Evolutionary conservation across 2,888 invertebrate species (phyloP), one percentile per base, ranked within the genome.

Genomic region (Drosophila formosana): DNA sequence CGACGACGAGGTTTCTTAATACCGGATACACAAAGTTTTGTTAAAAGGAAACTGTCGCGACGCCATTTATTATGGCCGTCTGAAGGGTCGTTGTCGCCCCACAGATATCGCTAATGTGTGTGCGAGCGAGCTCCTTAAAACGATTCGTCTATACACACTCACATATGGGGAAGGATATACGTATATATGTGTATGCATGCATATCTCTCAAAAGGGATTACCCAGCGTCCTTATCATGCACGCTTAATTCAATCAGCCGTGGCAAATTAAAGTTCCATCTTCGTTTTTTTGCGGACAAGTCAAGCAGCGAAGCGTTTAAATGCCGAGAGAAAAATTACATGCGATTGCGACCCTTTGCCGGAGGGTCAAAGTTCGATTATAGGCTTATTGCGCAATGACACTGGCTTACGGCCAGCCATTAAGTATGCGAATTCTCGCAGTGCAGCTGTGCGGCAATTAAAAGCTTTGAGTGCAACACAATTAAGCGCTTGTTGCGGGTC

Each of bases 21-120:
- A 61, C 87, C 72, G 83, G 86, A 82, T 82, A 80, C 75, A 76
- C 76, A 74, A 89, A 89, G 80, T 89, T 78, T 88, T 72, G 82
- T 73, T 75, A 87, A 85, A 89, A 83, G 84, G 87, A 90, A 91
- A 90, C 84, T 91, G 90, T 90, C 90, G 90, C 91, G 90, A 89
- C 90, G 89, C 86, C 91, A 90, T 90, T 90, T 90, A 91, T 90
- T 90, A 90, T 84, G 79, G 85, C 61, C 71, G 70, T 88, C 88
- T 86, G 87, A 86, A 88, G 88, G 84, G 88, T 83, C 83, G 78
- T 82, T 85, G 88, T 88, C 85, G 86, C 88, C 69, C 75, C 69
- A 85, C 80, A 76, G 85, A 78, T 82, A 82, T 73, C 76, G 82
- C 82, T 82, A 82, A 82, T 82, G 85, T 76, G 61, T 75, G 61